Evolutionary conservation across 1,140 invertebrate species (phyloP), one percentile per base, ranked within the genome.

Genomic region (Eriosoma lanigerum): DNA sequence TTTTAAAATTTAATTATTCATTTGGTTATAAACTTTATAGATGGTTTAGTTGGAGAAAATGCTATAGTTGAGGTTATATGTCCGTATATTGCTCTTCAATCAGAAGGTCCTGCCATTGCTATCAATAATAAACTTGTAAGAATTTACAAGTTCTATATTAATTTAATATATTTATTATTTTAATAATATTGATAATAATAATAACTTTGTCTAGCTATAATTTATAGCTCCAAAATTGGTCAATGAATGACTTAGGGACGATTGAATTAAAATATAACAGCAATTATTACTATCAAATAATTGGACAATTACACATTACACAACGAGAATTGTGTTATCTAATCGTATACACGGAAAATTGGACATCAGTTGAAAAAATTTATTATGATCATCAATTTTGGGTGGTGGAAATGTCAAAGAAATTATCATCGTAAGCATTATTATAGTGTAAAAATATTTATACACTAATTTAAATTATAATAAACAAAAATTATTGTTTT

Each of bases 261-360:
- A 68, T 68, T 0, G 21, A 5, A 68, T 1, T 68, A 46, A 68
- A 68, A 26, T 3, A 21, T 17, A 46, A 68, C 13, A 38, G 12
- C 21, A 68, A 68, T 24, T 68, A 68, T 46, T 68, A 48, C 24
- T 68, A 48, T n/a, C 66, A 68, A 46, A 4, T n/a, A n/a, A n/a
- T 68, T 6, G 66, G 66, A 24, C 66, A 48, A 24, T 1, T 68
- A 12, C 66, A 44, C 12, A 68, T 68, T 21, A 46, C 66, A 4
- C 1, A 46, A 1, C 29, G 66, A 3, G 1, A 44, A 68, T 12
- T 68, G 12, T 68, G 66, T 46, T 68, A 68, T 68, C 48, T 68
- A 8, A n/a, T 68, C n/a, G 19, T 68, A 46, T n/a, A n/a, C n/a
- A n/a, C n/a, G n/a, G n/a, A n/a, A n/a, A n/a, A n/a, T n/a, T n/a